These are phyloP conservation scores for Chamaetylas fuelleborni DNA, from an alignment of 2,113 vertebrate species.

Conservation along the genomic window DNA sequence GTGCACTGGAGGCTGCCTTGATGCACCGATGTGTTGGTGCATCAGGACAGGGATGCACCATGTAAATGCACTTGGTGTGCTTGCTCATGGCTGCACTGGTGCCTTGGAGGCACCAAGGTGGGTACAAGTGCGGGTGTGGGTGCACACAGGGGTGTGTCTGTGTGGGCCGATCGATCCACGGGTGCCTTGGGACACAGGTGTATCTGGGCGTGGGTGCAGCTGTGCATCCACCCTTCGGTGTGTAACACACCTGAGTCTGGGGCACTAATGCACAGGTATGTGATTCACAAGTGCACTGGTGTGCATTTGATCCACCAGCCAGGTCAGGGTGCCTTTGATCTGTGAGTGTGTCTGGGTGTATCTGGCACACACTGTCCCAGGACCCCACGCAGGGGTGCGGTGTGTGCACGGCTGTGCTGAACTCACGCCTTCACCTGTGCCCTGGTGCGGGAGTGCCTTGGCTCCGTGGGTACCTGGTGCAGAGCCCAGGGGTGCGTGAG, in stretches of 20 bases:
- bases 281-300: rapidly evolving
- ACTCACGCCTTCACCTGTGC: rapidly evolving
- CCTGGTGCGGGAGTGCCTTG: rapidly evolving
- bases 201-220: not conserved
- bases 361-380: rapidly evolving
- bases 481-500: not conserved
- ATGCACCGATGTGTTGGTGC: not conserved
- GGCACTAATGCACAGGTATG: rapidly evolving
- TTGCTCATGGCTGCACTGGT: not conserved
- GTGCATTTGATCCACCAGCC: rapidly evolving
- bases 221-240: rapidly evolving
- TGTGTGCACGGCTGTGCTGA: rapidly evolving
- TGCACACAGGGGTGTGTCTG: not conserved
- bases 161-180: rapidly evolving
- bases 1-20: not conserved
- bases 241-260: not conserved
- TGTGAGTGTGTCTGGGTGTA: rapidly evolving
- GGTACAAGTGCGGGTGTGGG: not conserved
- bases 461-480: rapidly evolving
- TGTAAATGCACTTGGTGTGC: not conserved
- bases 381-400: rapidly evolving
- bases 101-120: too few species aligned
- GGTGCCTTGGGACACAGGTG: rapidly evolving
- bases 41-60: not conserved
- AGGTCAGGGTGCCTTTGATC: too few species aligned